Evolutionary conservation across 2,888 invertebrate genomes (phyloP).

Genomic region (Anorthoa munda): DNA sequence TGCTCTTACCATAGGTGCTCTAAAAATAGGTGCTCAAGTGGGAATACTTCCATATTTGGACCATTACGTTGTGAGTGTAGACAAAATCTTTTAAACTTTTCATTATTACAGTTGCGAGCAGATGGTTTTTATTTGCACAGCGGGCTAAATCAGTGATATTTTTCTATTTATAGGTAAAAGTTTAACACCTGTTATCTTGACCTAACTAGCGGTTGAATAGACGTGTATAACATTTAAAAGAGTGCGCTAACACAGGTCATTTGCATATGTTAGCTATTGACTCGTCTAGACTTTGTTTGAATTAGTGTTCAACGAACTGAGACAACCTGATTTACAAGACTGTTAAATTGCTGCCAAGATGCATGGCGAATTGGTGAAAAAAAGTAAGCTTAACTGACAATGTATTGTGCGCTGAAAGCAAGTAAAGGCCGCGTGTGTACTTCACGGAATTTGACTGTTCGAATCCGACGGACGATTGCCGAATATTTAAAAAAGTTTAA

Average conservation of each 20-base stretch:
- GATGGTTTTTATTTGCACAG: constrained; percentile 15
- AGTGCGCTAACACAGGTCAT: constrained; percentile 74
- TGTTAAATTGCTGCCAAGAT: constrained; percentile 65
- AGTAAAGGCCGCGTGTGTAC: neutral
- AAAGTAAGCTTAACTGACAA: constrained; percentile 35
- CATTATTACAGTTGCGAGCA: constrained; percentile 2
- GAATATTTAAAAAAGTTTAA: neutral
- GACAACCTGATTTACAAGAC: constrained; percentile 74
- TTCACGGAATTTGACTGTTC: neutral
- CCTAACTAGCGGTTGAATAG: constrained; percentile 52
- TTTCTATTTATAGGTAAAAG: constrained; percentile 10
- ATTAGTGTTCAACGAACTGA: constrained; percentile 80
- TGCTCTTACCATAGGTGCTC: too few relatives aligned
- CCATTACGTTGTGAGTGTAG: too few relatives aligned
- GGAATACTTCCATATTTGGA: too few relatives aligned
- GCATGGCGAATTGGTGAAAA: constrained; percentile 52
- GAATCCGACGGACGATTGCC: neutral
- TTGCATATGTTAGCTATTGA: constrained; percentile 84
- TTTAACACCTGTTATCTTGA: constrained; percentile 59
- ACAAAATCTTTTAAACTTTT: neutral
- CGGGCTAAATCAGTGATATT: neutral
- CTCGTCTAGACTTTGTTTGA: constrained; percentile 83
- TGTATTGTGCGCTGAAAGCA: constrained; percentile 23
- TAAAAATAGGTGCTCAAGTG: too few relatives aligned
- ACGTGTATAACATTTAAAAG: constrained; percentile 70